Evolutionary conservation across 2,797 vertebrate species (phyloP).

Genomic region (Xiphophorus birchmanni): DNA sequence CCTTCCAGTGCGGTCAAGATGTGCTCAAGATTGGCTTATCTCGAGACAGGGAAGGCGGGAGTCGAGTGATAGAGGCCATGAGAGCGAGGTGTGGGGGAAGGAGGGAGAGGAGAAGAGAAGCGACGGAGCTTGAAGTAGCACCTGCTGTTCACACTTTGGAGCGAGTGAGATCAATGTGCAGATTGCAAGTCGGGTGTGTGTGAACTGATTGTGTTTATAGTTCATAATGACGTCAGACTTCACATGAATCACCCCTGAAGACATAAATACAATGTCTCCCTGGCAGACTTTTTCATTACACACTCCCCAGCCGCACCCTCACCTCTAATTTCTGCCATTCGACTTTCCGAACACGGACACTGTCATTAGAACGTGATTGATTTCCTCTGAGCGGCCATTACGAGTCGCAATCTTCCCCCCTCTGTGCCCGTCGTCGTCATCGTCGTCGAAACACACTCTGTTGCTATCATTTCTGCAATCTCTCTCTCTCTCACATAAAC

Average conservation of each 20-base stretch:
- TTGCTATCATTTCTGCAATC: conserved; percentile 21
- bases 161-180: conserved; percentile 47
- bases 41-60: conserved; percentile 29
- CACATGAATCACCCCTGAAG: conserved; percentile 8
- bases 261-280: background rate
- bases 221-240: conserved; percentile 17
- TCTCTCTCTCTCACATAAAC: background rate
- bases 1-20: conserved; percentile 55
- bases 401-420: conserved; percentile 44
- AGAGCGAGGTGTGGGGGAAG: background rate
- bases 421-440: conserved; percentile 4
- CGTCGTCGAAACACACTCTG: background rate
- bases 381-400: conserved; percentile 45
- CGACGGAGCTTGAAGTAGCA: conserved; percentile 36
- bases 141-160: conserved; percentile 53
- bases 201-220: conserved; percentile 9
- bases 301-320: conserved; percentile 17
- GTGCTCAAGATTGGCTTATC: conserved; percentile 69
- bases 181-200: conserved; percentile 32
- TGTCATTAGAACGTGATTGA: conserved; percentile 61
- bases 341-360: conserved; percentile 7
- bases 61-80: conserved; percentile 19
- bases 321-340: conserved; percentile 12
- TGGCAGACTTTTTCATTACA: conserved; percentile 19
- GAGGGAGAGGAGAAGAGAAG: background rate